phyloP scores from a whole-genome alignment of 2,888 invertebrate species.

The Patella depressa region DNA sequence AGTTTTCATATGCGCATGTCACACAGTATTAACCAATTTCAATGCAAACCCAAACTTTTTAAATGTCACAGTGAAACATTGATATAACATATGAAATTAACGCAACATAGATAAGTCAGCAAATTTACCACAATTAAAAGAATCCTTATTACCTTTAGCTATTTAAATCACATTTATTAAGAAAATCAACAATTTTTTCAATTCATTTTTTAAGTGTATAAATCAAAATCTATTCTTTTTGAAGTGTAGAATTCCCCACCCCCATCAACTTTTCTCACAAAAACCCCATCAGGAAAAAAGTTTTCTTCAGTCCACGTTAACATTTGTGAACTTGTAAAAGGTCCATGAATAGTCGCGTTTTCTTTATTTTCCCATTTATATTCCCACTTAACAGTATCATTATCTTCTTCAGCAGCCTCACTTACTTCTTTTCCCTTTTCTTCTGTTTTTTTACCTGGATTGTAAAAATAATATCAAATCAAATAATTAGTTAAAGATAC shows the following conservation, averaged over 20 bases:
- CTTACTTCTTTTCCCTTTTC: not conserved
- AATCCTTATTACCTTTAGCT: too few relatives aligned
- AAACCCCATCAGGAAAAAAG: constrained; percentile 82
- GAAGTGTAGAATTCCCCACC: constrained; percentile 86
- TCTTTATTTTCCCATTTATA: constrained; percentile 88
- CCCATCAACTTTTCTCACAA: constrained; percentile 84
- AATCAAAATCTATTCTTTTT: constrained; percentile 91
- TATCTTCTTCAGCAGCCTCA: constrained; percentile 17
- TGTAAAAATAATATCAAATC: not conserved
- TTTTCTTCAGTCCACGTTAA: constrained; percentile 87
- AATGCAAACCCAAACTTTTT: too few relatives aligned
- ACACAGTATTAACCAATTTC: too few relatives aligned
- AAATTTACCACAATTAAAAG: too few relatives aligned
- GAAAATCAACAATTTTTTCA: too few relatives aligned
- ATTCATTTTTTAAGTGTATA: constrained; percentile 75
- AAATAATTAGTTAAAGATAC: not conserved
- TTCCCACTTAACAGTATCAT: constrained; percentile 82
- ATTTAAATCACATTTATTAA: too few relatives aligned
- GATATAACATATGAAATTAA: too few relatives aligned
- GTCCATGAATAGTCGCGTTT: constrained; percentile 84
- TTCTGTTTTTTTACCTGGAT: not conserved
- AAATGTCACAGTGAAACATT: too few relatives aligned
- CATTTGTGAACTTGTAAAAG: constrained; percentile 89
- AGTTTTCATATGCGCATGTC: too few relatives aligned
- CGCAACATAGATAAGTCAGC: too few relatives aligned